These are phyloP conservation scores for Polymixis lichenea DNA, from an alignment of 2,888 invertebrate genomes.

Conservation along the genomic window DNA sequence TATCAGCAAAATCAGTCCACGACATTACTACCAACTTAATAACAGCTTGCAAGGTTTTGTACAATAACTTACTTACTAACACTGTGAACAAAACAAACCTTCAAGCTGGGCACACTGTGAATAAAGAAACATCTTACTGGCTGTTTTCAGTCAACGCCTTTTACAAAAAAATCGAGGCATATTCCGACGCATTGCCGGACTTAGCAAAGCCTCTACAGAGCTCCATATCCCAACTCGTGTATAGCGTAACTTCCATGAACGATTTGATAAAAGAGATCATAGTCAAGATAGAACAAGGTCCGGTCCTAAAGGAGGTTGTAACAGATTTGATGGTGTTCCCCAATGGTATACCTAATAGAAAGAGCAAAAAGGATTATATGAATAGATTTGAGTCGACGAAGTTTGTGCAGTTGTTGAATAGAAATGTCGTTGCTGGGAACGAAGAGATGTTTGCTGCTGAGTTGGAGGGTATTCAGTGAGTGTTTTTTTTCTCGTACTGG, in stretches of 20 bases:
- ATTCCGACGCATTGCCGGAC: slow-evolving; percentile 94
- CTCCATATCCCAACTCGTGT: slow-evolving; percentile 92
- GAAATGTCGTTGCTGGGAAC: slow-evolving; percentile 67
- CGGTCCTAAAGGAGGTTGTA: slow-evolving; percentile 75
- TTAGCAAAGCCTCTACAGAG: slow-evolving; percentile 93
- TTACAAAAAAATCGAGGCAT: slow-evolving; percentile 89
- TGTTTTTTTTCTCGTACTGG: slow-evolving; percentile 47
- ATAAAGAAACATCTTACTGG: slow-evolving; percentile 88
- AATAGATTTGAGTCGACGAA: slow-evolving; percentile 84
- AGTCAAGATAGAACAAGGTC: slow-evolving; percentile 78
- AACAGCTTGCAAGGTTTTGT: slow-evolving; percentile 71
- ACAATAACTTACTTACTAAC: slow-evolving; percentile 66
- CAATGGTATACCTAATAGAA: slow-evolving; percentile 71
- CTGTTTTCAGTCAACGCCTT: slow-evolving; percentile 90
- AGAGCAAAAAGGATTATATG: slow-evolving; percentile 79
- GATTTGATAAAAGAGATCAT: slow-evolving; percentile 88
- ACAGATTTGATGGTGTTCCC: slow-evolving; percentile 90
- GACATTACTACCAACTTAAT: slow-evolving; percentile 76
- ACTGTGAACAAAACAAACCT: slow-evolving; percentile 63
- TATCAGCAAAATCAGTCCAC: slow-evolving; percentile 77
- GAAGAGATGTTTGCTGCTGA: slow-evolving; percentile 74
- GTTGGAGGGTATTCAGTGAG: slow-evolving; percentile 88
- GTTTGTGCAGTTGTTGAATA: slow-evolving; percentile 80
- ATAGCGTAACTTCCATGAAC: slow-evolving; percentile 91
- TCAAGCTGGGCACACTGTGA: slow-evolving; percentile 74